These are phyloP conservation scores for Drosophila ambigua DNA, from an alignment of 1,140 invertebrate species.

Conservation along the genomic window DNA sequence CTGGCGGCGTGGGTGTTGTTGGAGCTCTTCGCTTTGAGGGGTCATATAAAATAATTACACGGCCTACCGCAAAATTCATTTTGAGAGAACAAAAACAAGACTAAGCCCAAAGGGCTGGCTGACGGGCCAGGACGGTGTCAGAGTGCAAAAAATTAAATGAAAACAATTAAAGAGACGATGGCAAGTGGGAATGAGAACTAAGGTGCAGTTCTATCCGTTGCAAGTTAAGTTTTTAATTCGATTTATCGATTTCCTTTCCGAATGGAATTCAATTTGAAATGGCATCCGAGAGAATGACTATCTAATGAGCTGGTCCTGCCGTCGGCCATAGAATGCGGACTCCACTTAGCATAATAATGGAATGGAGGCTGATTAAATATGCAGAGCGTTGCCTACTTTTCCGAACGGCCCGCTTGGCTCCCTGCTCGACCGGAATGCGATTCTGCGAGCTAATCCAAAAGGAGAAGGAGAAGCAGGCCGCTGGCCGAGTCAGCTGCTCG, in stretches of 20 bases:
- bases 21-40: constrained; percentile 59
- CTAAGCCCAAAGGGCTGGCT: background rate
- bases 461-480: background rate
- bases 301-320: constrained; percentile 25
- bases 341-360: constrained; percentile 62
- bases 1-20: constrained; percentile 30
- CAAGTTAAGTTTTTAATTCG: constrained; percentile 34
- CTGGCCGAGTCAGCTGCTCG: constrained; percentile 44
- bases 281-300: constrained; percentile 55
- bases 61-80: constrained; percentile 78
- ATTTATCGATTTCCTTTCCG: constrained; percentile 65
- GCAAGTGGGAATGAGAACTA: no score
- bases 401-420: constrained; percentile 4
- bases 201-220: background rate
- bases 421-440: constrained; percentile 20
- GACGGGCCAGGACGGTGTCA: constrained; percentile 3
- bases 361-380: constrained; percentile 48
- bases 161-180: constrained; percentile 55
- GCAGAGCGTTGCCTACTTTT: constrained; percentile 71
- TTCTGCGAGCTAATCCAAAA: background rate
- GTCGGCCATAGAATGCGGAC: no score
- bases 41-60: constrained; percentile 76
- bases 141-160: constrained; percentile 52
- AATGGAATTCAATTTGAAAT: constrained; percentile 58
- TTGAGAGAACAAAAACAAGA: constrained; percentile 36